Base-by-base conservation (phyloP, 2,888 invertebrate genomes). In the Caenorhabditis sinica region DNA sequence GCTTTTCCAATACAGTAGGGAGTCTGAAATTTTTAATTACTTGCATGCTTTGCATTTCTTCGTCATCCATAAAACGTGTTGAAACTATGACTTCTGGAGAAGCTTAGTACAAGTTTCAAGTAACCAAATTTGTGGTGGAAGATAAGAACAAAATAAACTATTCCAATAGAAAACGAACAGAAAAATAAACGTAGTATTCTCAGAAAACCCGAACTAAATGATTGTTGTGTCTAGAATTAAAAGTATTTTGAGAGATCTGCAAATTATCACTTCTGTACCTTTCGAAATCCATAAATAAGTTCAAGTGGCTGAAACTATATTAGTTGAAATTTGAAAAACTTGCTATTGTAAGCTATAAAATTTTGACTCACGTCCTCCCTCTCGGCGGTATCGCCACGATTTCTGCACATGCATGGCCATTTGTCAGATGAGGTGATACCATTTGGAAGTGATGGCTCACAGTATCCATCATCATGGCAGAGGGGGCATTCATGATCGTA, bases 401-500 rank as follows among this genome's bases (percentile, higher is more conserved):
- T 88, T n/a, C 89, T 69, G 56, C 89, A 90, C 63, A 86, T 86
- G 72, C 89, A 90, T n/a, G 84, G 79, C 83, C 83, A 82, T 53
- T 82, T 81, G 23, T 82, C 82, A 11, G 82, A 68, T 2, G 71
- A 75, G 5, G 75, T 69, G 17, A n/a, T 33, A 17, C 82, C 86
- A n/a, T 51, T 45, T 2, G 83, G 74, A 20, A 81, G 72, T 8
- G 82, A 72, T 2, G 86, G 63, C 53, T 90, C 89, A 66, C 89
- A 90, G 60, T 86, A 87, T 5, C 89, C 89, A 43, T 90, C 89
- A 9, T 86, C 82, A 56, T 85, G 79, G 45, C 89, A 90, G 1
- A 84, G 61, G 9, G 89, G 89, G 63, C 89, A 90, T 36, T 86
- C 75, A 53, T 90, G 89, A 17, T 90, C 88, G 72, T 88, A 90